Evolutionary conservation across 2,797 vertebrate species (phyloP).

Genomic region (Erpetoichthys calabaricus): DNA sequence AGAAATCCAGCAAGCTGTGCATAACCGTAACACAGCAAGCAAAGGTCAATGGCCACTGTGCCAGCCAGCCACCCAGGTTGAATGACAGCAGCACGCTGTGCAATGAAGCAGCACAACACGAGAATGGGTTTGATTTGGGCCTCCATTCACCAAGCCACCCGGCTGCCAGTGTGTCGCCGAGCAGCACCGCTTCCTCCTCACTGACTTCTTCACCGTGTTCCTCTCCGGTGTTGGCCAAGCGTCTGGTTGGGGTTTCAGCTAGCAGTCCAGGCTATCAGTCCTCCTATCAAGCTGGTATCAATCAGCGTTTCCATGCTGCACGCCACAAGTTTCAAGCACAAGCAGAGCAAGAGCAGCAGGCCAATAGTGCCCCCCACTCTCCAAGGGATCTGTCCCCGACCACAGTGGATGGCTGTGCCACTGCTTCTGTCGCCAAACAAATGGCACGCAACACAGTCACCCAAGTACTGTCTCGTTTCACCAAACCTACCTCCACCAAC

Average conservation of each 20-base stretch:
- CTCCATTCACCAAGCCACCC: constrained; percentile 42
- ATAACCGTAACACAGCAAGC: constrained; percentile 27
- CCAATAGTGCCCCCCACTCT: constrained; percentile 60
- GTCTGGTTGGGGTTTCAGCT: constrained; percentile 54
- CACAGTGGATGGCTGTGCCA: constrained; percentile 60
- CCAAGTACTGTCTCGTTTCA: constrained; percentile 92
- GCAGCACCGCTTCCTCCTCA: constrained; percentile 80
- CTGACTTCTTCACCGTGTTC: constrained; percentile 87
- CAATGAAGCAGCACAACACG: constrained; percentile 17
- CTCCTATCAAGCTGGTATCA: constrained; percentile 83
- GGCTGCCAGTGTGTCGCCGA: constrained; percentile 57
- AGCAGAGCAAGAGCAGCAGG: constrained; percentile 75
- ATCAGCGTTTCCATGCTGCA: constrained; percentile 91
- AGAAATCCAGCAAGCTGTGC: constrained; percentile 22
- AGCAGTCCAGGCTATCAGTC: constrained; percentile 74
- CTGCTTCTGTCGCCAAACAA: constrained; percentile 66
- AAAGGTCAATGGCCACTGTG: constrained; percentile 51
- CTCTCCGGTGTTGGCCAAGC: constrained; percentile 74
- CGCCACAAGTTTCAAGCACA: constrained; percentile 92
- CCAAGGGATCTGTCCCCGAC: constrained; percentile 84
- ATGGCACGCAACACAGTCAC: constrained; percentile 92
- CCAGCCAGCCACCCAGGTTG: too few species aligned
- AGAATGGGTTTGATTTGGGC: constrained; percentile 48
- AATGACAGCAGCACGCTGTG: too few species aligned
- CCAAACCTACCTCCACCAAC: constrained; percentile 71